These are phyloP conservation scores for Coregonus suidteri DNA, from an alignment of 2,797 vertebrate species.

Conservation along the genomic window DNA sequence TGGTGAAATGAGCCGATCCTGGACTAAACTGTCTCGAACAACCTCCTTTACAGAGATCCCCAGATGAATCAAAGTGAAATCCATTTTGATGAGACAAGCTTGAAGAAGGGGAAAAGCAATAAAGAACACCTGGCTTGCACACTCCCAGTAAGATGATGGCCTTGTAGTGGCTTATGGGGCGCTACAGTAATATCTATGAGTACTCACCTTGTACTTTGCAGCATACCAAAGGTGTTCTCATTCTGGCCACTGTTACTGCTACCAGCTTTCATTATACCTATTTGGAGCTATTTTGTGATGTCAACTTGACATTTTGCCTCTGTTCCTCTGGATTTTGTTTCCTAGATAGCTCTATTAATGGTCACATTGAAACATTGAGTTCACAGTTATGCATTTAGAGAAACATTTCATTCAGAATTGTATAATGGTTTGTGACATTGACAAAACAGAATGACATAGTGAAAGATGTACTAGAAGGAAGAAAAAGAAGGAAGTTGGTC, in stretches of 20 bases:
- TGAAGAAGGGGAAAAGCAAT: not conserved
- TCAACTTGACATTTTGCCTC: not conserved
- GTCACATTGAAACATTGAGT: not conserved
- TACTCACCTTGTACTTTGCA: not conserved
- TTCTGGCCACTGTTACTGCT: not conserved
- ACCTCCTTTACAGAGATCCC: not conserved
- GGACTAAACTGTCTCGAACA: not conserved
- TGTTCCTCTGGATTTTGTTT: not conserved
- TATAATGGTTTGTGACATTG: not conserved
- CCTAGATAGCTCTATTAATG: not conserved
- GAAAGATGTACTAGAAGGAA: too few species aligned
- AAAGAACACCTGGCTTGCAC: not conserved
- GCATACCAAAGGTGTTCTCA: not conserved
- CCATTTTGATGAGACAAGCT: not conserved
- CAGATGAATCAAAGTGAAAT: not conserved
- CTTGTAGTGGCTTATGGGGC: not conserved
- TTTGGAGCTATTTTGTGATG: not conserved
- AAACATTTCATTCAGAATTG: not conserved
- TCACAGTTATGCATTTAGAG: not conserved
- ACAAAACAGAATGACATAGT: too few species aligned
- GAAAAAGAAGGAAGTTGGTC: not conserved
- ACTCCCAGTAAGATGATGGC: not conserved
- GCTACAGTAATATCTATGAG: not conserved
- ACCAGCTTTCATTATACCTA: not conserved
- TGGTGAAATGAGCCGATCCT: not conserved